Evolutionary conservation across 1,140 invertebrate species (phyloP).

Genomic region (Aphis craccivora): DNA sequence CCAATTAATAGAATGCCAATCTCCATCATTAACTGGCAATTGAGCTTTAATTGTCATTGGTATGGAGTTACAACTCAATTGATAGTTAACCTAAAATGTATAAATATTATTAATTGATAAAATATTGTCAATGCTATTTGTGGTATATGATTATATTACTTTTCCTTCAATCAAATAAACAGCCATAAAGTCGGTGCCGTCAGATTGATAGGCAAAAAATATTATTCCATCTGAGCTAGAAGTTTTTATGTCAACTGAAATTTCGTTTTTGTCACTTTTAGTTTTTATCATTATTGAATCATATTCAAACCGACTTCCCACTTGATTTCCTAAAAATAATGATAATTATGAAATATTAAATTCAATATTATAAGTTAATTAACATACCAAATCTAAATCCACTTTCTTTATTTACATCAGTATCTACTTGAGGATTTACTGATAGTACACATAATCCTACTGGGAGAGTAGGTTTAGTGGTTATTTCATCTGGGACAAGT

Average conservation of each 20-base stretch:
- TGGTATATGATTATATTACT: slow-evolving; percentile 65
- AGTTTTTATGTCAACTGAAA: slow-evolving; percentile 85
- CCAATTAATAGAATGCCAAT: slow-evolving; percentile 84
- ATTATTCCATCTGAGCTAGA: slow-evolving; percentile 79
- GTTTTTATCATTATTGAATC: slow-evolving; percentile 70
- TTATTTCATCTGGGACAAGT: neutral
- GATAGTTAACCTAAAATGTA: slow-evolving; percentile 70
- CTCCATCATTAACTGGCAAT: slow-evolving; percentile 77
- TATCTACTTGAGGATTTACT: slow-evolving; percentile 59
- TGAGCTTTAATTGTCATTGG: slow-evolving; percentile 68
- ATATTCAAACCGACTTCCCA: slow-evolving; percentile 79
- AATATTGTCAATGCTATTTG: neutral
- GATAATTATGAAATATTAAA: neutral
- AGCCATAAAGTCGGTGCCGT: slow-evolving; percentile 79
- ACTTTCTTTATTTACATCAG: slow-evolving; percentile 58
- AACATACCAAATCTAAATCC: slow-evolving; percentile 67
- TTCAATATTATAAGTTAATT: neutral
- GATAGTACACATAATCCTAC: slow-evolving; percentile 60
- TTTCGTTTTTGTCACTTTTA: slow-evolving; percentile 72
- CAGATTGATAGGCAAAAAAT: slow-evolving; percentile 78
- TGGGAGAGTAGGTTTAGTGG: slow-evolving; percentile 37
- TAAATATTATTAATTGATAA: slow-evolving; percentile 44
- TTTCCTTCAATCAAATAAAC: slow-evolving; percentile 82
- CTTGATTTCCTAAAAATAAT: slow-evolving; percentile 69
- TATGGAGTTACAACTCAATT: slow-evolving; percentile 78